Conservation (phyloP, 2,113 vertebrate genomes). For the Stigmatopora nigra region DNA sequence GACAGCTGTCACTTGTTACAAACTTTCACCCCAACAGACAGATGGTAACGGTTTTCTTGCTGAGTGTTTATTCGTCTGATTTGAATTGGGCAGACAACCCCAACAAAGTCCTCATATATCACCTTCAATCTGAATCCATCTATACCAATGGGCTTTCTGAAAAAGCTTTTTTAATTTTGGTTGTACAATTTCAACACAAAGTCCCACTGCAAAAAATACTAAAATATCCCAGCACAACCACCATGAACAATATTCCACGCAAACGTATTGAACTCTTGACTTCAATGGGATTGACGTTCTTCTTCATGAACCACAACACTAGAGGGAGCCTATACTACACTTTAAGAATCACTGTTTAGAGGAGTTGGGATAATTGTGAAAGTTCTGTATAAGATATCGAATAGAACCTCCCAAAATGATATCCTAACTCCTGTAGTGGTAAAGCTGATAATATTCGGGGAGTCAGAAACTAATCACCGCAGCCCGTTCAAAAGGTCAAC, state of each 20-base stretch:
- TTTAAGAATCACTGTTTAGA: too few relatives aligned
- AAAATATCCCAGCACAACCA: too few relatives aligned
- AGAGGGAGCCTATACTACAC: too few relatives aligned
- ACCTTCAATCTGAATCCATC: not conserved
- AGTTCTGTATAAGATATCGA: not conserved
- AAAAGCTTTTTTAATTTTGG: not conserved
- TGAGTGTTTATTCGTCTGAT: not conserved
- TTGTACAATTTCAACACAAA: too few relatives aligned
- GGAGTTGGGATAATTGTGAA: too few relatives aligned
- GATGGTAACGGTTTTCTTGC: conserved; percentile 10
- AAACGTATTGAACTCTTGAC: not conserved
- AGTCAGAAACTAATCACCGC: conserved; percentile 44
- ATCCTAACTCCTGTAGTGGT: not conserved
- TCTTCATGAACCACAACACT: too few relatives aligned
- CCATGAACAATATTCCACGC: too few relatives aligned
- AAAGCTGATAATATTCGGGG: conserved; percentile 33
- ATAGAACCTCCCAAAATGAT: not conserved
- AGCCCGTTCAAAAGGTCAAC: conserved; percentile 33
- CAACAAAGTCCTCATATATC: conserved; percentile 2
- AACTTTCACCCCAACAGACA: conserved; percentile 10
- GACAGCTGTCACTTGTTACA: conserved; percentile 26
- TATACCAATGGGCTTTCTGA: not conserved
- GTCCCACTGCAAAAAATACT: too few relatives aligned
- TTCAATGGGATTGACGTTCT: not conserved
- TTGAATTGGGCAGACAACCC: conserved; percentile 5